These are phyloP conservation scores for Lethenteron camtschaticum DNA, from an alignment of 2,113 vertebrate species.

Conservation along the genomic window DNA sequence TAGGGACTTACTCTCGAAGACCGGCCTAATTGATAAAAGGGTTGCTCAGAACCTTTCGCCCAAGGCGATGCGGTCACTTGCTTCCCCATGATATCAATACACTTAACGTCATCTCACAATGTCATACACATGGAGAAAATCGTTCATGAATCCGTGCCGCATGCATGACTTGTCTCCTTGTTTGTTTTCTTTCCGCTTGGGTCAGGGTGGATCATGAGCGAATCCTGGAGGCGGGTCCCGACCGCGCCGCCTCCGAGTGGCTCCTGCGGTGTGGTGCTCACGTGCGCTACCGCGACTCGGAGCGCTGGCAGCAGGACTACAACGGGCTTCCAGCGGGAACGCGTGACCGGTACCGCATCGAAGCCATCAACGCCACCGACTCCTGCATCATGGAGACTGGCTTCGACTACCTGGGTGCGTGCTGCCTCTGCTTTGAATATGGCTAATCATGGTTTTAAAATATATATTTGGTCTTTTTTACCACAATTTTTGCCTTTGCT, in stretches of 20 bases:
- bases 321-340: conserved; percentile 54
- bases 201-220: conserved; percentile 66
- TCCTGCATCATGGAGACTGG: conserved; percentile 83
- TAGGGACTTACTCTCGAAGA: too few species aligned
- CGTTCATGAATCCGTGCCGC: too few species aligned
- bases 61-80: too few species aligned
- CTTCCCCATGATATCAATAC: too few species aligned
- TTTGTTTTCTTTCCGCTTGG: too few species aligned
- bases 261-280: conserved; percentile 65
- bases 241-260: conserved; percentile 78
- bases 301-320: conserved; percentile 72
- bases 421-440: background rate
- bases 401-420: conserved; percentile 65
- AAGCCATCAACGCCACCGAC: conserved; percentile 59
- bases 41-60: too few species aligned
- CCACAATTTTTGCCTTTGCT: background rate
- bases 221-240: conserved; percentile 47
- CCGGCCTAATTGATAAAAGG: too few species aligned
- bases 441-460: accelerated
- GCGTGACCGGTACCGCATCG: conserved; percentile 47
- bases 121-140: too few species aligned
- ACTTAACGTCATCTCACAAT: too few species aligned
- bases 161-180: too few species aligned
- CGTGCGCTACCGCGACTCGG: conserved; percentile 48
- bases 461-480: background rate